These are phyloP conservation scores for Lycia hirtaria DNA, from an alignment of 2,888 invertebrate genomes.

Conservation along the genomic window DNA sequence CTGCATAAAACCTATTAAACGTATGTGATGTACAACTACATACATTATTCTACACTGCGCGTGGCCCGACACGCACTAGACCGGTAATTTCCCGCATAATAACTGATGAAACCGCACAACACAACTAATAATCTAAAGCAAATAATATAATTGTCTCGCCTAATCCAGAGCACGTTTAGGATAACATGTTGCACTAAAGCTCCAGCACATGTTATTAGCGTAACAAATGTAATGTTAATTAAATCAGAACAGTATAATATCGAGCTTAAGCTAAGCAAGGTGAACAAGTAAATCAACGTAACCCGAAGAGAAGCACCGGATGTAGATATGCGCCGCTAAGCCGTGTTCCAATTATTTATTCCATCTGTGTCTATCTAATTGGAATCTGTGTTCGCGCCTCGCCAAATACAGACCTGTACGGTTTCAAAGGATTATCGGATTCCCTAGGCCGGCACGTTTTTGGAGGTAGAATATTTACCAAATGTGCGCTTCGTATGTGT, in stretches of 20 bases:
- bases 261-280: conserved; percentile 4
- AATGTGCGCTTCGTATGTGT: too few species aligned
- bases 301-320: conserved; percentile 7
- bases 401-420: conserved; percentile 19
- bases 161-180: background rate
- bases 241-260: conserved; percentile 6
- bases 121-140: too few species aligned
- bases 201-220: conserved; percentile 2
- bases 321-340: conserved; percentile 8
- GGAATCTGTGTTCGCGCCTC: conserved; percentile 26
- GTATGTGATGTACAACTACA: too few species aligned
- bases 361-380: conserved; percentile 27
- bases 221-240: conserved; percentile 13
- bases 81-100: too few species aligned
- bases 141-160: background rate
- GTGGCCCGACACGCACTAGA: too few species aligned
- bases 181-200: conserved; percentile 2
- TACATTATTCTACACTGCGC: too few species aligned
- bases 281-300: conserved; percentile 14
- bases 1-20: too few species aligned
- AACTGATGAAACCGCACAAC: too few species aligned
- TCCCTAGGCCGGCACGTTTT: too few species aligned
- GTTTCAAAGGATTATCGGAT: conserved; percentile 18
- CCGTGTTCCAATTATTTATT: conserved; percentile 21
- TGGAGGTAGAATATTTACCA: too few species aligned